Evolutionary conservation across 2,113 vertebrate species (phyloP).

Genomic region (Saguinus imperator): DNA sequence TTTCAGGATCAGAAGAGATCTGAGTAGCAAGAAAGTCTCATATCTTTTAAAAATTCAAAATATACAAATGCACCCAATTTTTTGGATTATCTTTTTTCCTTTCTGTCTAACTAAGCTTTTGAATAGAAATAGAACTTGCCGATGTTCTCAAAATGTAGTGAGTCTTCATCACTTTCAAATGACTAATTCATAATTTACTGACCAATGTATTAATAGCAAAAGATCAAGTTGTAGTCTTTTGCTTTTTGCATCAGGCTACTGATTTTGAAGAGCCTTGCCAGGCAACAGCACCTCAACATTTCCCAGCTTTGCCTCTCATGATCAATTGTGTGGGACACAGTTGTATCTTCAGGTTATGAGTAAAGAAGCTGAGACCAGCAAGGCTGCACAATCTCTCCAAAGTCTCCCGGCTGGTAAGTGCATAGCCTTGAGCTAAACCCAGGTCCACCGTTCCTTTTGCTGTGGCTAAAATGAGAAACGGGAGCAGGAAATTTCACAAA

Average conservation of each 20-base stretch:
- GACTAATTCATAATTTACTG: background rate
- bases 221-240: background rate
- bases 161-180: background rate
- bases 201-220: background rate
- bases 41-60: background rate
- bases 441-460: background rate
- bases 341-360: background rate
- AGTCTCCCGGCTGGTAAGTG: background rate
- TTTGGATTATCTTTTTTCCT: background rate
- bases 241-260: background rate
- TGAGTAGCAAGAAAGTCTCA: background rate
- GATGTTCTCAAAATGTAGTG: background rate
- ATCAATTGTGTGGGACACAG: accelerated
- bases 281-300: background rate
- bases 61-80: background rate
- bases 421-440: too few species aligned
- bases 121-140: background rate
- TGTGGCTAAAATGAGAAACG: background rate
- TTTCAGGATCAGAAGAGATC: background rate
- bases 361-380: background rate
- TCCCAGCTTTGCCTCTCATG: background rate
- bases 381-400: accelerated
- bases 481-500: background rate
- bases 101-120: background rate
- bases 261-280: background rate